Percentiles rank a stretch among this genome's conserved stretches.
These are phyloP conservation scores for Alcedo atthis DNA, from an alignment of 2,797 vertebrate genomes.

Conservation along the genomic window DNA sequence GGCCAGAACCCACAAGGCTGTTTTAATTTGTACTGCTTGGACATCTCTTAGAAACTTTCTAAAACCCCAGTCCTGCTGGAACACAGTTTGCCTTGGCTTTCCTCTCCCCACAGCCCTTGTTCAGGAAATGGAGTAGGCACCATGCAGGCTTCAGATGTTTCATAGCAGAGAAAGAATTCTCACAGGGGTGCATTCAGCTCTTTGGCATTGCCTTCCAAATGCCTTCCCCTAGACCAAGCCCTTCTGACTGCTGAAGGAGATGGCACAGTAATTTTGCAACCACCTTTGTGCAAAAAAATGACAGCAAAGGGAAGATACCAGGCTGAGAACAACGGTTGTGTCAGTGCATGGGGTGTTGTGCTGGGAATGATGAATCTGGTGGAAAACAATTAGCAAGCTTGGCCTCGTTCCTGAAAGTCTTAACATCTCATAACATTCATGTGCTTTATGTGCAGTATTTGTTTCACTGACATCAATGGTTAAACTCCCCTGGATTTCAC, in stretches of 20 bases:
- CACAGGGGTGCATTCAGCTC: not conserved
- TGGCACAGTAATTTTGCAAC: not conserved
- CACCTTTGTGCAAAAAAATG: not conserved
- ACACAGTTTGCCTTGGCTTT: not conserved
- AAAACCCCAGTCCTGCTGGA: not conserved
- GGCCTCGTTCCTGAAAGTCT: not conserved
- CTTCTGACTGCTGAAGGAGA: constrained; percentile 4
- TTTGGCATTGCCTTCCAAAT: not conserved
- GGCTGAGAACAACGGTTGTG: not conserved
- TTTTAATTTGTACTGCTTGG: not conserved
- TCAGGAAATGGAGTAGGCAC: not conserved
- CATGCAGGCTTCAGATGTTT: not conserved
- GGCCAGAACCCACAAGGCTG: not conserved
- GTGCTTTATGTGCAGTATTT: not conserved
- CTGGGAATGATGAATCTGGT: not conserved
- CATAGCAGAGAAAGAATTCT: constrained; percentile 1
- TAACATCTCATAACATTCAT: not conserved
- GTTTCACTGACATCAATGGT: not conserved
- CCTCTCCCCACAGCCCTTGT: not conserved
- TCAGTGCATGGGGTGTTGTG: not conserved
- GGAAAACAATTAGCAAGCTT: not conserved
- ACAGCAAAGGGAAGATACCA: not conserved
- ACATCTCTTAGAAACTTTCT: not conserved
- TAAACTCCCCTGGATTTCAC: not conserved
- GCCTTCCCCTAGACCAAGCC: not conserved